Percentiles rank a stretch among this genome's conserved stretches.
These are phyloP conservation scores for Micronycteris hirsuta DNA, from an alignment of 2,113 vertebrate species.

Conservation along the genomic window DNA sequence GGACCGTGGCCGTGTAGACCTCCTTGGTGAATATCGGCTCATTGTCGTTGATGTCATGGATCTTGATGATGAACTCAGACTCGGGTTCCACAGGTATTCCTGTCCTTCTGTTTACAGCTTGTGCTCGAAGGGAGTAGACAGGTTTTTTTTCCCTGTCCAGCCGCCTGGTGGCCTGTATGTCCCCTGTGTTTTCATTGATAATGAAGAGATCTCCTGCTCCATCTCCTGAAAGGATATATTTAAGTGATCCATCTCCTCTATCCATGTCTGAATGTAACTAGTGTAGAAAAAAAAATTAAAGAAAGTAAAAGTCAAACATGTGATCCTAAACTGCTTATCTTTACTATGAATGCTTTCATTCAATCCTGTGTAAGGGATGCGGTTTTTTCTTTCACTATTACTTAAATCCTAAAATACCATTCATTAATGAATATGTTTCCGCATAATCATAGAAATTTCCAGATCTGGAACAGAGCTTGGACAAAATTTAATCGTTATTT, in stretches of 20 bases:
- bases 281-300: conserved; percentile 69
- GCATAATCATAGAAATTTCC: conserved; percentile 6
- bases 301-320: conserved; percentile 66
- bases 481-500: conserved; percentile 6
- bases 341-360: conserved; percentile 36
- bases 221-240: conserved; percentile 95
- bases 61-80: conserved; percentile 97
- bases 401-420: not conserved
- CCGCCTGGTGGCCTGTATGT: conserved; percentile 96
- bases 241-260: conserved; percentile 91
- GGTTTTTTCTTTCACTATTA: not conserved
- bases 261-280: conserved; percentile 97
- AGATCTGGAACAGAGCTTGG: not conserved
- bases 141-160: conserved; percentile 96
- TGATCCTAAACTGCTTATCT: conserved; percentile 40
- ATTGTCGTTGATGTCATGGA: conserved; percentile 98
- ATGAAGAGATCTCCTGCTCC: conserved; percentile 95
- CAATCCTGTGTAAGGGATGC: conserved; percentile 14
- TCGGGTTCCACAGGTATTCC: conserved; percentile 93
- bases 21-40: conserved; percentile 95
- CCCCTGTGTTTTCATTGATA: conserved; percentile 97
- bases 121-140: conserved; percentile 92
- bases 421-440: not conserved
- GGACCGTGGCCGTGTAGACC: conserved; percentile 89
- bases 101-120: conserved; percentile 91